Conservation (phyloP, 2,888 invertebrate genomes). For the Euplexia lucipara region DNA sequence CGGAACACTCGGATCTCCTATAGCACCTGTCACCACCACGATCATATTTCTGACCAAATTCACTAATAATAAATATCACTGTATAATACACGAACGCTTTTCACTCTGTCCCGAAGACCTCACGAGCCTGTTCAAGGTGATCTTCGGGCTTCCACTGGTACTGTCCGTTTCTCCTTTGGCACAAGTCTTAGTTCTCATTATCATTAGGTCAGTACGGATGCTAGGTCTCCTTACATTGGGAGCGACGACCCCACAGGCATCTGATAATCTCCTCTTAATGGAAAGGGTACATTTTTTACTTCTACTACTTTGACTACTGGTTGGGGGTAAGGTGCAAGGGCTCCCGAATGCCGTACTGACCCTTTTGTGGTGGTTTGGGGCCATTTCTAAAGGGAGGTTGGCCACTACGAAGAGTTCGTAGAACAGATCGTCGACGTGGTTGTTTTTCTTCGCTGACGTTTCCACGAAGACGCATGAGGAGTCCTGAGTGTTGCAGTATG, state of each 20-base stretch:
- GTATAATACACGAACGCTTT: conserved; percentile 86
- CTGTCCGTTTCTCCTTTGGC: conserved; percentile 93
- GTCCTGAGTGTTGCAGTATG: conserved; percentile 95
- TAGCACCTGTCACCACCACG: conserved; percentile 52
- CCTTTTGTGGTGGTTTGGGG: conserved; percentile 96
- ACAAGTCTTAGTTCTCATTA: conserved; percentile 96
- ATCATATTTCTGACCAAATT: conserved; percentile 22
- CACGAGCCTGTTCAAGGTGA: conserved; percentile 87
- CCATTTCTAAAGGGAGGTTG: conserved; percentile 96
- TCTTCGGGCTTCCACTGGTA: conserved; percentile 89
- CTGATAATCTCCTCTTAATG: conserved; percentile 95
- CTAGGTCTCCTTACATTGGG: conserved; percentile 96
- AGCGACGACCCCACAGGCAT: conserved; percentile 97
- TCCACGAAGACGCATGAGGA: conserved; percentile 95
- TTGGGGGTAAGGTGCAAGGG: conserved; percentile 94
- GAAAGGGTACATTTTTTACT: conserved; percentile 95
- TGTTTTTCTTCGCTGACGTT: conserved; percentile 95
- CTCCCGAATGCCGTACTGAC: conserved; percentile 95
- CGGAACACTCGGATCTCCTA: conserved; percentile 34
- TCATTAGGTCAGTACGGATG: conserved; percentile 96
- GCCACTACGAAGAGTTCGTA: conserved; percentile 96
- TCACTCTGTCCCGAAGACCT: conserved; percentile 85
- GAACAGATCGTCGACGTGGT: conserved; percentile 95
- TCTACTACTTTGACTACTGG: conserved; percentile 92
- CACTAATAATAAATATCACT: conserved; percentile 80